Percentiles rank a stretch among this genome's conserved stretches.
phyloP scores from a whole-genome alignment of 2,888 invertebrate species.

The Zygogramma bicolorata region DNA sequence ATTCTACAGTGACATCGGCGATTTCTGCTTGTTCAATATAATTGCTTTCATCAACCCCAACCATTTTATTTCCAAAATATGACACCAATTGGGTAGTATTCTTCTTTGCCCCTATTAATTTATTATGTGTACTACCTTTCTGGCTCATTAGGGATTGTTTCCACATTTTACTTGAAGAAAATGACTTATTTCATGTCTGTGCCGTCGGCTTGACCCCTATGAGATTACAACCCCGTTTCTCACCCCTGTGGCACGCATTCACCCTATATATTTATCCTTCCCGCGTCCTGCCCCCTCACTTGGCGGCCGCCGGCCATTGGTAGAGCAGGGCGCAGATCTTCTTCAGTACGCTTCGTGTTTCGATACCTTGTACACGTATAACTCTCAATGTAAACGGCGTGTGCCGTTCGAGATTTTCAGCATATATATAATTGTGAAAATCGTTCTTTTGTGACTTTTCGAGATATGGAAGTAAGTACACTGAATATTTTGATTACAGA shows the following conservation, averaged over 20 bases:
- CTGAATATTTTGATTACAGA: conserved; percentile 6
- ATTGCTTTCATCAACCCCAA: too few species aligned
- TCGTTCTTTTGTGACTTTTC: not conserved
- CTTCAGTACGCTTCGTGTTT: conserved; percentile 13
- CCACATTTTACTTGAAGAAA: too few species aligned
- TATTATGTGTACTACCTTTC: too few species aligned
- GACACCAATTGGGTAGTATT: too few species aligned
- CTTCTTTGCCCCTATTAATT: too few species aligned
- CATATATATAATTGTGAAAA: not conserved
- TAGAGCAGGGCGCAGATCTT: not conserved
- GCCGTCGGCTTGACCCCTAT: not conserved
- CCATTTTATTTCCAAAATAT: too few species aligned
- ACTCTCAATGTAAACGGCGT: conserved; percentile 13
- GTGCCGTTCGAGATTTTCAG: conserved; percentile 16
- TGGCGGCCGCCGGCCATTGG: not conserved
- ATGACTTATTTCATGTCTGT: conserved; percentile 19
- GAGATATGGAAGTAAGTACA: not conserved
- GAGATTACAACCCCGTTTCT: conserved; percentile 13
- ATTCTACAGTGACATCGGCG: too few species aligned
- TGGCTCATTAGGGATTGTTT: too few species aligned
- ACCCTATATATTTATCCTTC: conserved; percentile 1
- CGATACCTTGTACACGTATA: conserved; percentile 3
- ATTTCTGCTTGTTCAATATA: too few species aligned
- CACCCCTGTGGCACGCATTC: conserved; percentile 15
- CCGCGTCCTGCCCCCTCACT: not conserved